Conservation (phyloP, 1,140 invertebrate species). For the Pogonomyrmex californicus region DNA sequence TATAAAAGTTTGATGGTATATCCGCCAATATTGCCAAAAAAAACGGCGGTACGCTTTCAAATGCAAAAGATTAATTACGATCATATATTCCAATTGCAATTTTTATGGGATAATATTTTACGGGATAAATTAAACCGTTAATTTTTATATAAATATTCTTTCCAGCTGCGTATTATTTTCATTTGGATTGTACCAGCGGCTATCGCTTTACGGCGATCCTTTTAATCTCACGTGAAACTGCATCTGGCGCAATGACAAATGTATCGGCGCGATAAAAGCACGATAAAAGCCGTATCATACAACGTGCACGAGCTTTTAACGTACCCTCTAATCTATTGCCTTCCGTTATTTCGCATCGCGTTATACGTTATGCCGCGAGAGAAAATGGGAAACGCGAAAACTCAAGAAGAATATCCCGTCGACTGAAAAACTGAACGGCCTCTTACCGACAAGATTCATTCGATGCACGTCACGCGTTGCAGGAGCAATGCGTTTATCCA, state of each 20-base stretch:
- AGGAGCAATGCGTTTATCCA: conserved; percentile 7
- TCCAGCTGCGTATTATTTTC: conserved; percentile 20
- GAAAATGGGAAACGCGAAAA: conserved; percentile 1
- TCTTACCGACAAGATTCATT: conserved; percentile 32
- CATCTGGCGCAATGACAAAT: conserved; percentile 40
- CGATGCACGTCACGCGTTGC: neutral
- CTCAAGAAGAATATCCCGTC: conserved; percentile 15
- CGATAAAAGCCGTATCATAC: conserved; percentile 39
- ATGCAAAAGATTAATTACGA: neutral
- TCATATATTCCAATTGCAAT: neutral
- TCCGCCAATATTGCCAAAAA: neutral
- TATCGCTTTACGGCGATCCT: conserved; percentile 9
- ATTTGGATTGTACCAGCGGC: neutral
- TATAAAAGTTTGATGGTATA: neutral
- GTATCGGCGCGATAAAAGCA: conserved; percentile 40
- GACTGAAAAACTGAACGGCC: conserved; percentile 28
- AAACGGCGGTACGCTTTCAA: neutral
- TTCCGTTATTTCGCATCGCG: conserved; percentile 27
- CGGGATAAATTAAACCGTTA: neutral
- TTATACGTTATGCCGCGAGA: neutral
- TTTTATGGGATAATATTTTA: neutral
- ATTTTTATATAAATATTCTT: conserved; percentile 18
- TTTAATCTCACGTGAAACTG: conserved; percentile 47
- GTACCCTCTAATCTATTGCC: conserved; percentile 22
- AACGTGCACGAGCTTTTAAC: conserved; percentile 49